These are phyloP conservation scores for Harpagifer antarcticus DNA, from an alignment of 2,797 vertebrate genomes.

Conservation along the genomic window DNA sequence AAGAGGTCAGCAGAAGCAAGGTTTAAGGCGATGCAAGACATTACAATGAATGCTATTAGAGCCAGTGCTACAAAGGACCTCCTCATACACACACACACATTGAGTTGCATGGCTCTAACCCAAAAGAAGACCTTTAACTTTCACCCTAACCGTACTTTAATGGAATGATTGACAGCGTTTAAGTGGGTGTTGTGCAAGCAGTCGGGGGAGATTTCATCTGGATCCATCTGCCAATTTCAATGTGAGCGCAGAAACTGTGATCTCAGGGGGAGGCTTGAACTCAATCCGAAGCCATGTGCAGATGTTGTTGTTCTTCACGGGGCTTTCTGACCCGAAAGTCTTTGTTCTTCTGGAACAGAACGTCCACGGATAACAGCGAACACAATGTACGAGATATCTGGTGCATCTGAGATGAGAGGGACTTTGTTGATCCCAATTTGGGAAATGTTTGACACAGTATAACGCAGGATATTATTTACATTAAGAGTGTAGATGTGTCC, in stretches of 20 bases:
- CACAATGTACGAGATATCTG: slow-evolving; percentile 11
- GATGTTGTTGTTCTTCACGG: slow-evolving; percentile 74
- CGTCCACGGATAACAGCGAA: slow-evolving; percentile 25
- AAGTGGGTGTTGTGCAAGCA: background rate
- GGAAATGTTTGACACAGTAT: no score
- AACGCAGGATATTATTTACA: no score
- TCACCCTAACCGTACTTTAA: background rate
- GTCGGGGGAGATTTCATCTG: background rate
- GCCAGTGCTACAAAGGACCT: background rate
- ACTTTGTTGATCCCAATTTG: no score
- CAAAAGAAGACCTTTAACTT: background rate
- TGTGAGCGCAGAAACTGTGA: slow-evolving; percentile 38
- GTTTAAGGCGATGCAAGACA: background rate
- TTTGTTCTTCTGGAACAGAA: slow-evolving; percentile 47
- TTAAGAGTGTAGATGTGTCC: no score
- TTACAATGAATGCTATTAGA: no score
- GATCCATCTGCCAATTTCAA: background rate
- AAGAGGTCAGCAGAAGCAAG: background rate
- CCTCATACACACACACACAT: no score
- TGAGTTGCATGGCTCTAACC: background rate
- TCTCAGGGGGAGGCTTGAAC: slow-evolving; percentile 58
- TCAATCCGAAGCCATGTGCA: slow-evolving; percentile 57
- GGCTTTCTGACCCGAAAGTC: slow-evolving; percentile 66
- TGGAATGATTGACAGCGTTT: background rate
- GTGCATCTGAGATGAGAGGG: background rate